phyloP scores from a whole-genome alignment of 2,113 vertebrate genomes.

The Okapia johnstoni region DNA sequence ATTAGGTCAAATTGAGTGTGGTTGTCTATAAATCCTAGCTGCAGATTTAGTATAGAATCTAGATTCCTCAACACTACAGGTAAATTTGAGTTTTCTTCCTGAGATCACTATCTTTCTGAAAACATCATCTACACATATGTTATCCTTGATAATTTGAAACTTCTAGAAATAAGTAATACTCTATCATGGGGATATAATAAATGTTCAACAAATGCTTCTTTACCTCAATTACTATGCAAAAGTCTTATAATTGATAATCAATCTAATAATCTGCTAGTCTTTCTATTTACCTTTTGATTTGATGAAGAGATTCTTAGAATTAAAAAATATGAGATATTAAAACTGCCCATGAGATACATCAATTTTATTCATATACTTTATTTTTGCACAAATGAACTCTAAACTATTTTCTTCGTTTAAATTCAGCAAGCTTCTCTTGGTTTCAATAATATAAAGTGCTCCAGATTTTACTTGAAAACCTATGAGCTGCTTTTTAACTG shows the following conservation, averaged over 20 bases:
- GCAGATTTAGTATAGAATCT: not conserved
- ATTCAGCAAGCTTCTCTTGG: not conserved
- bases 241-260: not conserved
- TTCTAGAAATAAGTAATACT: not conserved
- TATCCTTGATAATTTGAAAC: not conserved
- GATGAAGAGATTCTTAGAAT: not conserved
- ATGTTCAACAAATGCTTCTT: not conserved
- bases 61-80: not conserved
- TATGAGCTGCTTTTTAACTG: not conserved
- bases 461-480: constrained; percentile 18
- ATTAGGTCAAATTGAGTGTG: not conserved
- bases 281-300: constrained; percentile 20
- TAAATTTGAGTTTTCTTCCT: not conserved
- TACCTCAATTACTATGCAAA: not conserved
- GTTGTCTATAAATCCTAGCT: not conserved
- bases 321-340: not conserved
- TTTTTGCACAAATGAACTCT: not conserved
- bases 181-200: not conserved
- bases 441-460: not conserved
- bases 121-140: not conserved
- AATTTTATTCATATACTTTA: not conserved
- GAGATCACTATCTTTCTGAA: not conserved
- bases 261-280: not conserved
- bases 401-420: constrained; percentile 29
- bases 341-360: not conserved